Evolutionary conservation across 1,140 invertebrate genomes (phyloP), one percentile per base, ranked within the genome.

Genomic region (Frieseomelitta varia): DNA sequence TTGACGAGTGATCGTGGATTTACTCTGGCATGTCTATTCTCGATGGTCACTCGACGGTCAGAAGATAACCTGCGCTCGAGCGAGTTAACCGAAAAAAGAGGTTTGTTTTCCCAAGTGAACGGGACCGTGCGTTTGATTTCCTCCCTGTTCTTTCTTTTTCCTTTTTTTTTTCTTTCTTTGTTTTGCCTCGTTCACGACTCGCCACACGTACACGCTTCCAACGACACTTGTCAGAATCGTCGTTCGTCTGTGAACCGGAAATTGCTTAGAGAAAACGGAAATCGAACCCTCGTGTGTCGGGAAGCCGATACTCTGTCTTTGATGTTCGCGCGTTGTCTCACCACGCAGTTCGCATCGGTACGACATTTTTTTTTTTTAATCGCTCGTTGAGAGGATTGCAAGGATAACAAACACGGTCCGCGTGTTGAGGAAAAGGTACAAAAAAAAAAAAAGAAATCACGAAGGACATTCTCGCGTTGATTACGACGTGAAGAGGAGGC

Each of bases 231-330:
- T 21, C 11, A 39, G n/a, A 30, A 17, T 21, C 34, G 24, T 55
- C 72, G n/a, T 65, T 71, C 30, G n/a, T 61, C 63, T n/a, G 34
- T 58, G 61, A 81, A 87, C 86, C 86, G 86, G 86, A 87, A 87
- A 77, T 85, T 27, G 19, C 14, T 34, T 27, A 34, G 76, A 69
- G 58, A 30, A 79, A 77, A 68, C 77, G 82, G 85, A 87, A 80
- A 80, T 84, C 55, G 71, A 3, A 56, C 27, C 34, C 72, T 56
- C 65, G n/a, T n/a, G 51, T 80, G 72, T 73, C 65, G 51, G 55
- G 55, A 79, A 85, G 65, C 71, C 39, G 21, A 51, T 84, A 71
- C 79, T 75, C 53, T 39, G 30, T 76, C 58, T 76, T n/a, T 69
- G 10, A 51, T 27, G 4, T 10, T 78, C 21, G 10, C 4, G 2